phyloP scores from a whole-genome alignment of 37 sponge, comb jelly and placozoan species.

The Spongilla lacustris region DNA sequence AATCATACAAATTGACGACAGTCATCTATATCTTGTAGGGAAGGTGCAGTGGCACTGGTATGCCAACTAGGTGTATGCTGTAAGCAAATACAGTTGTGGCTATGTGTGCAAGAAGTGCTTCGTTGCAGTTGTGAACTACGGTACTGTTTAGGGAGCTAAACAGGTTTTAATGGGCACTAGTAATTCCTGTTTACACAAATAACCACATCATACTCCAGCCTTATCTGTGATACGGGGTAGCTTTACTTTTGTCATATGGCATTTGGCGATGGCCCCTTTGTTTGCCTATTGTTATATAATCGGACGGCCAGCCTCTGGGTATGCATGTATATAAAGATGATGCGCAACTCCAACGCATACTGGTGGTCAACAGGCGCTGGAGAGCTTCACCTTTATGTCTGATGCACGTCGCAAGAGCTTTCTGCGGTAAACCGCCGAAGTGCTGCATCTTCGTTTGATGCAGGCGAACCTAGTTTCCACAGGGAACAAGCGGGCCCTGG shows the following conservation, averaged over 20 bases:
- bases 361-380: slow-evolving; percentile 5
- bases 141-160: background rate
- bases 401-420: background rate
- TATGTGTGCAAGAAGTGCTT: too few species aligned
- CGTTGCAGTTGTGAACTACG: background rate
- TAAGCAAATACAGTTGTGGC: too few species aligned
- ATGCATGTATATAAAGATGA: background rate
- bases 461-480: slow-evolving; percentile 1
- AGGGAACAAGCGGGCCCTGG: background rate
- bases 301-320: background rate
- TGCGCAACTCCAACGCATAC: background rate
- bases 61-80: too few species aligned
- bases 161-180: slow-evolving; percentile 1
- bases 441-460: background rate
- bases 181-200: background rate
- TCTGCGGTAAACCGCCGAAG: background rate
- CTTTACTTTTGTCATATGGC: background rate
- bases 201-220: background rate
- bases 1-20: too few species aligned
- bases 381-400: slow-evolving; percentile 12
- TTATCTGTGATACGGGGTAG: background rate
- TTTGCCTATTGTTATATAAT: background rate
- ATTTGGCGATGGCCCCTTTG: background rate
- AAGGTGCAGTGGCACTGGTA: too few species aligned
- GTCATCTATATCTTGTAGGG: too few species aligned